These are phyloP conservation scores for Hymenopus coronatus DNA, from an alignment of 2,888 invertebrate species.

Conservation along the genomic window DNA sequence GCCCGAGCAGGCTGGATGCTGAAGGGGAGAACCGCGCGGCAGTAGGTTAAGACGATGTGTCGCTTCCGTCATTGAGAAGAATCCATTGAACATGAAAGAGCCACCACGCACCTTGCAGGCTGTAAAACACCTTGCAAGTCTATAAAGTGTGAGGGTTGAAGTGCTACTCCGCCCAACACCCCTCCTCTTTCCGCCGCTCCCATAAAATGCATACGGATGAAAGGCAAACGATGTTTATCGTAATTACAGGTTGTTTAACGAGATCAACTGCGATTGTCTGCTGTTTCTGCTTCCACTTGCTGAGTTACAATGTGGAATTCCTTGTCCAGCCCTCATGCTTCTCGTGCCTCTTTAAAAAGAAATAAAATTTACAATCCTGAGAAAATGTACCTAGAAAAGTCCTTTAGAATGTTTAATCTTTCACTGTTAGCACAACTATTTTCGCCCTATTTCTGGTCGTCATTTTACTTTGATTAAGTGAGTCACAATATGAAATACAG, in stretches of 20 bases:
- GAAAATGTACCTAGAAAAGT: neutral
- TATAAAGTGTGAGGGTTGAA: neutral
- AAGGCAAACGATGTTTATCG: slow-evolving; percentile 15
- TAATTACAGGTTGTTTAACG: slow-evolving; percentile 19
- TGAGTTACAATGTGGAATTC: slow-evolving; percentile 1
- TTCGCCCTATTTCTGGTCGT: no score
- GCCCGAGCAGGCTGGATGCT: no score
- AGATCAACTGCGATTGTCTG: slow-evolving; percentile 2
- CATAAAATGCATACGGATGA: neutral
- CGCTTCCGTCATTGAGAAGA: neutral
- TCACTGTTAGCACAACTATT: no score
- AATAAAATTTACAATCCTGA: neutral
- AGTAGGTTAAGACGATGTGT: neutral
- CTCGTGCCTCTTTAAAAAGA: neutral
- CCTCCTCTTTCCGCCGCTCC: neutral
- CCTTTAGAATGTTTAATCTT: no score
- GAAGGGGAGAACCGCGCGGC: no score
- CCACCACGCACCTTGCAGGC: neutral
- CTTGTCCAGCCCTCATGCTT: neutral
- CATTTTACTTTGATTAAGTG: no score
- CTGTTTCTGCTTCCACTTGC: neutral
- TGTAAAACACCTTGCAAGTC: neutral
- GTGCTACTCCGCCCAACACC: neutral
- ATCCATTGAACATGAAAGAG: neutral
- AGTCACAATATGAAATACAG: no score